Conservation (phyloP, 1,140 invertebrate species). For the Cryptotermes secundus region DNA sequence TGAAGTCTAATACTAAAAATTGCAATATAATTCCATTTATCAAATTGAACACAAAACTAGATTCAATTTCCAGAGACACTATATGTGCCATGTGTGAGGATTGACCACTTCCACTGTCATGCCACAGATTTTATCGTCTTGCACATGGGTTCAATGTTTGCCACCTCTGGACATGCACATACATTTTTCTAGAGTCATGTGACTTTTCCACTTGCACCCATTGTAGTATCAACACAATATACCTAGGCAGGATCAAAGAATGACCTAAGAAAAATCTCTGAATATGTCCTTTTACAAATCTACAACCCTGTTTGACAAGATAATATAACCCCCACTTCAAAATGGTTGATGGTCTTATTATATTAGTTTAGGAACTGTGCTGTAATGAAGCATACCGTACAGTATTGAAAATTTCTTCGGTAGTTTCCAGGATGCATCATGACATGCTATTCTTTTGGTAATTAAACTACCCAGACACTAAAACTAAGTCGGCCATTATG, state of each 20-base stretch:
- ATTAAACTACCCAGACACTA: background rate
- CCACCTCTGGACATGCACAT: background rate
- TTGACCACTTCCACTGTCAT: background rate
- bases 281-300: background rate
- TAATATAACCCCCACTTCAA: background rate
- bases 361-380: background rate
- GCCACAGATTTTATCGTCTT: slow-evolving; percentile 12
- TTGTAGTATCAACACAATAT: too few species aligned
- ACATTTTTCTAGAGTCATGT: background rate
- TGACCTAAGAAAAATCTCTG: background rate
- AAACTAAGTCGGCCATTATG: background rate
- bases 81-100: too few species aligned
- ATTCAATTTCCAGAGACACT: too few species aligned
- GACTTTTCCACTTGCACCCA: too few species aligned
- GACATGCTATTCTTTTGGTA: background rate
- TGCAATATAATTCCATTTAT: too few species aligned
- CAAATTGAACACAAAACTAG: too few species aligned
- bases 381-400: background rate
- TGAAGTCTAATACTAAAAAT: too few species aligned
- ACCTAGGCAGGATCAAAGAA: background rate
- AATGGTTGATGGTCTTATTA: background rate
- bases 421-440: background rate
- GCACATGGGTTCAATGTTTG: background rate
- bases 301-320: background rate
- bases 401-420: background rate